These are phyloP conservation scores for Melanostoma mellinum DNA, from an alignment of 2,888 invertebrate genomes.

Conservation along the genomic window DNA sequence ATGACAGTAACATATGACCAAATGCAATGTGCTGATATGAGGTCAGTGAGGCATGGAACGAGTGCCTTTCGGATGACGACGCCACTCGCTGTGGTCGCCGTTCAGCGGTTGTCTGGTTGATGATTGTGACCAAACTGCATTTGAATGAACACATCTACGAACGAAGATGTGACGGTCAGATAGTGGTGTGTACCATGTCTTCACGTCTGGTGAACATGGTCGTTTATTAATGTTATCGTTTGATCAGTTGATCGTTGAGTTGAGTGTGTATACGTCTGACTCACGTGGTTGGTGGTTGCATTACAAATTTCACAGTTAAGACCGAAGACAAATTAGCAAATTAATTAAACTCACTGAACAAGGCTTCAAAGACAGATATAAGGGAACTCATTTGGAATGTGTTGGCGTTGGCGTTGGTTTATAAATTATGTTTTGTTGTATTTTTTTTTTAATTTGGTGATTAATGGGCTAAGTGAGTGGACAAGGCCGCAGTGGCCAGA, in stretches of 20 bases:
- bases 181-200: conserved; percentile 47
- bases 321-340: conserved; percentile 64
- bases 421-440: conserved; percentile 20
- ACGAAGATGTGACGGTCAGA: conserved; percentile 54
- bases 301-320: conserved; percentile 63
- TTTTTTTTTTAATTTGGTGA: background rate
- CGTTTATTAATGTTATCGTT: conserved; percentile 55
- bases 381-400: conserved; percentile 34
- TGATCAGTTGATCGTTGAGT: conserved; percentile 43
- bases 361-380: conserved; percentile 22
- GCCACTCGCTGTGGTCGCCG: no score
- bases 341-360: conserved; percentile 53
- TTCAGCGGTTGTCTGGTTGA: background rate
- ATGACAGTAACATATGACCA: conserved; percentile 36
- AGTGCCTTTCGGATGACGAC: conserved; percentile 8
- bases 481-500: no score
- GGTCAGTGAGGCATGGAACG: conserved; percentile 54
- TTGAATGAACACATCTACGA: conserved; percentile 39
- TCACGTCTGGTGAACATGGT: conserved; percentile 48
- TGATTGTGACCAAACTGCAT: conserved; percentile 18
- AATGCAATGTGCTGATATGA: conserved; percentile 18
- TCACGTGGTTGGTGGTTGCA: conserved; percentile 43
- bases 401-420: conserved; percentile 14
- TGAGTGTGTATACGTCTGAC: conserved; percentile 11
- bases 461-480: background rate